These are phyloP conservation scores for Nothobranchius furzeri DNA, from an alignment of 2,113 vertebrate species.

Conservation along the genomic window DNA sequence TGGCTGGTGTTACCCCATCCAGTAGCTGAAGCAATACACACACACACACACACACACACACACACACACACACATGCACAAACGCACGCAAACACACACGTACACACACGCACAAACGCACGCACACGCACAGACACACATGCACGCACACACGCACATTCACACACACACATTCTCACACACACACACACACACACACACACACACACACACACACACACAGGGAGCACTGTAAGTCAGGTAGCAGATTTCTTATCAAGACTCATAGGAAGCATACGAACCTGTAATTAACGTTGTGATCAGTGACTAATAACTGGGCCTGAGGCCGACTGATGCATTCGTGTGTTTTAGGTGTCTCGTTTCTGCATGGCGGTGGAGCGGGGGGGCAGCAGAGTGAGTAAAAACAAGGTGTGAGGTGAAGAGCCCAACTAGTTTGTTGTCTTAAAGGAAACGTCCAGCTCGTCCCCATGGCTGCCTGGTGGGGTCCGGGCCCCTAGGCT, in stretches of 20 bases:
- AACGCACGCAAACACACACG: conserved; percentile 53
- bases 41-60: conserved; percentile 48
- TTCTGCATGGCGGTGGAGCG: conserved; percentile 53
- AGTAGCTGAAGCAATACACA: conserved; percentile 73
- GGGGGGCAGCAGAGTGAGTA: conserved; percentile 43
- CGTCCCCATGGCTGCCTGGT: too few relatives aligned
- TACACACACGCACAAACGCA: conserved; percentile 59
- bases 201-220: conserved; percentile 62
- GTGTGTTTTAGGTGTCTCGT: conserved; percentile 42
- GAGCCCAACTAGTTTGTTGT: neutral
- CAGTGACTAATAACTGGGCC: conserved; percentile 58
- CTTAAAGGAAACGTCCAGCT: too few relatives aligned
- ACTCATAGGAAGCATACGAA: conserved; percentile 66
- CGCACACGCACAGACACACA: conserved; percentile 53
- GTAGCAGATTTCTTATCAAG: conserved; percentile 68
- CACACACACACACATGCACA: conserved; percentile 52
- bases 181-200: neutral
- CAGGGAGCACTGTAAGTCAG: conserved; percentile 40
- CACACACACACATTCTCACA: too few relatives aligned
- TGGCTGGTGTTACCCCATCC: conserved; percentile 67
- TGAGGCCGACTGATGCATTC: conserved; percentile 16
- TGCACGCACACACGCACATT: neutral
- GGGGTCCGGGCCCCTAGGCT: too few relatives aligned
- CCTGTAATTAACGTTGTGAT: conserved; percentile 57
- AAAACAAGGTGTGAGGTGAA: conserved; percentile 16